phyloP scores from a whole-genome alignment of 1,140 invertebrate genomes.

The Pantala flavescens region DNA sequence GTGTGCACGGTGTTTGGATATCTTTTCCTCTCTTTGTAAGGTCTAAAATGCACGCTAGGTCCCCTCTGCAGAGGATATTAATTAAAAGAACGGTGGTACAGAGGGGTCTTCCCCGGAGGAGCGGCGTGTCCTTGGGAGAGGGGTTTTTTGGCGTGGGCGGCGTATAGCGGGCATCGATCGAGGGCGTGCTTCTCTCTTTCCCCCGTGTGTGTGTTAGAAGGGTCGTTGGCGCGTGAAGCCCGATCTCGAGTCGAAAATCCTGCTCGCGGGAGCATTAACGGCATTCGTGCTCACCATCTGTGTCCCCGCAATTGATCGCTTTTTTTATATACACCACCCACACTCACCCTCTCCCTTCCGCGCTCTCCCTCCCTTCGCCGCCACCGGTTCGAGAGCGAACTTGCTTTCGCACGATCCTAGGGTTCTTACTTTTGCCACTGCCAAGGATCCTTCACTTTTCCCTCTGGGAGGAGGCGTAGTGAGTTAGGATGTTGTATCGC shows the following conservation, averaged over 20 bases:
- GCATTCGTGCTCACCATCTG: slow-evolving; percentile 1
- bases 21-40: no score
- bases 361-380: neutral
- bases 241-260: neutral
- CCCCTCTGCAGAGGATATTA: no score
- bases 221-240: slow-evolving; percentile 5
- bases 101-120: neutral
- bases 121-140: neutral
- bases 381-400: no score
- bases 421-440: no score
- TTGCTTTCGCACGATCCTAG: no score
- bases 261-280: neutral
- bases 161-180: neutral
- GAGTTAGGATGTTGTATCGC: no score
- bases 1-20: no score
- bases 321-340: neutral
- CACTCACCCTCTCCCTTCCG: neutral
- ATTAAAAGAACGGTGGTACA: no score
- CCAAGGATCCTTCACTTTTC: no score
- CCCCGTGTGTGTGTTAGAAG: neutral
- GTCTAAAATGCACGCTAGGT: no score
- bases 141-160: neutral
- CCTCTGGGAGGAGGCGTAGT: no score
- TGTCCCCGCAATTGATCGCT: neutral
- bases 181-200: neutral